Conservation (phyloP, 1,140 invertebrate genomes). For the Caenorhabditis inopinata region DNA sequence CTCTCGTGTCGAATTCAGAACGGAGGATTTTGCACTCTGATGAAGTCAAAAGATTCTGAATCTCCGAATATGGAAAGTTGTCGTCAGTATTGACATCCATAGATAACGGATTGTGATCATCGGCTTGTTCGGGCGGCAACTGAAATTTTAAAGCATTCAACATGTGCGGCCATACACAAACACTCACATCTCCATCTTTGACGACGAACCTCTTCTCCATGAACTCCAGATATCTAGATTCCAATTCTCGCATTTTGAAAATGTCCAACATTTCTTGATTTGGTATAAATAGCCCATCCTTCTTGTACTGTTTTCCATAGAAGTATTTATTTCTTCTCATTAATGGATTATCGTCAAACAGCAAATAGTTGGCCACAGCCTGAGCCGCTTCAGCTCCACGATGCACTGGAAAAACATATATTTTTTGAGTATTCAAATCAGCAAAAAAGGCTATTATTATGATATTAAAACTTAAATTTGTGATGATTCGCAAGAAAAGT, state of each 20-base stretch:
- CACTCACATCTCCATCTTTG: slow-evolving; percentile 45
- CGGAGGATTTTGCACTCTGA: slow-evolving; percentile 46
- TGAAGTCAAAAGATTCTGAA: neutral
- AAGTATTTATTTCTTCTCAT: slow-evolving; percentile 54
- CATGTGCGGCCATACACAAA: too few species aligned
- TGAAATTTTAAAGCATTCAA: slow-evolving; percentile 31
- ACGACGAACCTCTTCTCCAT: slow-evolving; percentile 51
- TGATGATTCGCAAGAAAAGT: too few species aligned
- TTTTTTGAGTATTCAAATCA: neutral
- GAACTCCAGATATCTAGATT: slow-evolving; percentile 53
- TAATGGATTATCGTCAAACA: slow-evolving; percentile 35
- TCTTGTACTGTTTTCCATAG: slow-evolving; percentile 52
- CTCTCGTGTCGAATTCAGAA: neutral
- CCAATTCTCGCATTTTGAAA: slow-evolving; percentile 38
- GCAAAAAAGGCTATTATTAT: too few species aligned
- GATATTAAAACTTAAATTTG: too few species aligned
- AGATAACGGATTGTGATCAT: slow-evolving; percentile 46
- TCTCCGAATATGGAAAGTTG: slow-evolving; percentile 50
- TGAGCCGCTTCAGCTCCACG: slow-evolving; percentile 27
- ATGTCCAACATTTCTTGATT: slow-evolving; percentile 48
- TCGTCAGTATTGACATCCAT: slow-evolving; percentile 48
- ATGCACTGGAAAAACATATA: slow-evolving; percentile 16
- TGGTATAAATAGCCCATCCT: slow-evolving; percentile 51
- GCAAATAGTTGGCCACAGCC: slow-evolving; percentile 30
- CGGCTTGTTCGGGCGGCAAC: slow-evolving; percentile 49